A percentile compares a stretch with the other conserved stretches of the same genome.
Conservation (phyloP, 35 echinoderm and acorn worm species). For the Heliocidaris erythrogramma region DNA sequence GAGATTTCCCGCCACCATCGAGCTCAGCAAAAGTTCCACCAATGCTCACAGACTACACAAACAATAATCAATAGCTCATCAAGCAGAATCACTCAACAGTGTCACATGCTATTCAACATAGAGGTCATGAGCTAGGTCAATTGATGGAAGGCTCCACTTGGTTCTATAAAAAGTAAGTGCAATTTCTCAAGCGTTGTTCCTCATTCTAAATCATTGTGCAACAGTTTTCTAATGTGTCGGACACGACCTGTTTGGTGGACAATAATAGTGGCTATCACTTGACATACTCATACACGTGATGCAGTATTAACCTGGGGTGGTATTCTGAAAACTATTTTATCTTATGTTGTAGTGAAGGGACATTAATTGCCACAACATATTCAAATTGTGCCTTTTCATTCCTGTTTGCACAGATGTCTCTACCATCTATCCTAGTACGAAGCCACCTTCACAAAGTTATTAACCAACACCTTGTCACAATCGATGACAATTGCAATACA, state of each 20-base stretch:
- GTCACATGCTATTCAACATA: not conserved
- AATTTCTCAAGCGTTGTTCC: not conserved
- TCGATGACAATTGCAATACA: too few relatives aligned
- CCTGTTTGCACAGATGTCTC: too few relatives aligned
- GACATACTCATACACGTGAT: not conserved
- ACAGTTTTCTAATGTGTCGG: not conserved
- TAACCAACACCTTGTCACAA: too few relatives aligned
- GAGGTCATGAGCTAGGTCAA: not conserved
- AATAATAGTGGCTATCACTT: not conserved
- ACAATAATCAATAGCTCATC: conserved; percentile 8
- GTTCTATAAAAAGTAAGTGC: not conserved
- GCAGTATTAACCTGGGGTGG: not conserved
- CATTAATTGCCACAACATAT: too few relatives aligned
- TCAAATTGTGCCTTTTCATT: too few relatives aligned
- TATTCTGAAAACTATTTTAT: not conserved
- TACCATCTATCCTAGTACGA: too few relatives aligned
- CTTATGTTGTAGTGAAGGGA: too few relatives aligned
- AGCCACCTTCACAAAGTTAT: too few relatives aligned
- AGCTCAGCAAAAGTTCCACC: not conserved
- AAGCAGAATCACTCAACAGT: not conserved
- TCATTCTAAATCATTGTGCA: not conserved
- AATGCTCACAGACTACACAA: not conserved
- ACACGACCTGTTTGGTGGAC: not conserved
- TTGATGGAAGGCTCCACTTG: not conserved
- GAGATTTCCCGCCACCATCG: not conserved